Conservation (phyloP, 1,140 invertebrate genomes). For the Pogonomyrmex barbatus region DNA sequence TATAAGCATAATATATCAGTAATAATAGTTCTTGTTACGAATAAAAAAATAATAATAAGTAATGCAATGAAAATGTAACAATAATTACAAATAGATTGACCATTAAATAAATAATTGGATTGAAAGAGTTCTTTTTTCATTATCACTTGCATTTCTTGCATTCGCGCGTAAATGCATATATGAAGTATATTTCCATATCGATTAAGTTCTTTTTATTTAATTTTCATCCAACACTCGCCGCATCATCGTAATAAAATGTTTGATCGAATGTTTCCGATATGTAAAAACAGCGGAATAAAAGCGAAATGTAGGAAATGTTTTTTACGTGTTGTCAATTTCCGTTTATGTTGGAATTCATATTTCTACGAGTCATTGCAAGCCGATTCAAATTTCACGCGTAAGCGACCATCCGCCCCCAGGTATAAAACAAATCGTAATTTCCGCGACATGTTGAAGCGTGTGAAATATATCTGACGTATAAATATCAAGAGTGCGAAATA, state of each 20-base stretch:
- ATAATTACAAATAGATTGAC: neutral
- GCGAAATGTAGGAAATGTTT: constrained; percentile 3
- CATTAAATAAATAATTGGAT: constrained; percentile 15
- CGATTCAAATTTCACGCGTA: constrained; percentile 45
- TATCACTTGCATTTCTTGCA: neutral
- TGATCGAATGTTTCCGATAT: constrained; percentile 14
- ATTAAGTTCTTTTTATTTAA: constrained; percentile 17
- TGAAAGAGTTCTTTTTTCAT: neutral
- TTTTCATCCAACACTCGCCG: neutral
- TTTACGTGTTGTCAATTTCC: constrained; percentile 28
- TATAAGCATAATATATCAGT: no score
- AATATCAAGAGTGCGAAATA: constrained; percentile 27
- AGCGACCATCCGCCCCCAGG: constrained; percentile 7
- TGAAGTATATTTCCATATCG: neutral
- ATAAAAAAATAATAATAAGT: constrained; percentile 7
- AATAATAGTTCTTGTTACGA: neutral
- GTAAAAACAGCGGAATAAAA: constrained; percentile 2
- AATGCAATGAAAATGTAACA: neutral
- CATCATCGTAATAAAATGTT: constrained; percentile 22
- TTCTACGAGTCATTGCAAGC: constrained; percentile 38
- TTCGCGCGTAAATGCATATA: neutral
- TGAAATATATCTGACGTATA: constrained; percentile 32
- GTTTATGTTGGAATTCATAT: neutral
- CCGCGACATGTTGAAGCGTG: constrained; percentile 22
- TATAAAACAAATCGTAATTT: constrained; percentile 53